Percentiles rank a stretch among this genome's conserved stretches.
Conservation (phyloP, 2,888 invertebrate genomes). For the Formica aserva region DNA sequence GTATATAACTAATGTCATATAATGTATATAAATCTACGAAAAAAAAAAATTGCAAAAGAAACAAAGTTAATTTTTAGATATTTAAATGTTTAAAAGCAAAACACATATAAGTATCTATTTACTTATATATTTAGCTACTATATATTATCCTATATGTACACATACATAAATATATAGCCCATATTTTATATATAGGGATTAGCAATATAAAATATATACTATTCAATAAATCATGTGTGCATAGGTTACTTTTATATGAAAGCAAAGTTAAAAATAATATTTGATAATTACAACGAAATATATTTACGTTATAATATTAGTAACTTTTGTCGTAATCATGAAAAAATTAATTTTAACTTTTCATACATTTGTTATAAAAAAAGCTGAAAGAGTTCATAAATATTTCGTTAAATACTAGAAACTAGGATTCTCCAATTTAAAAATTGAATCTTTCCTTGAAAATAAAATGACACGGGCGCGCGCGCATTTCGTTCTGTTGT, state of each 20-base stretch:
- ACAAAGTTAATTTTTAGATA: not conserved
- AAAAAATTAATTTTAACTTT: not conserved
- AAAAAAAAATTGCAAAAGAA: not conserved
- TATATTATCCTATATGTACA: no score
- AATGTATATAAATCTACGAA: not conserved
- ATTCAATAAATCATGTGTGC: no score
- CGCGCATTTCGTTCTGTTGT: not conserved
- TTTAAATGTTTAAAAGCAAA: not conserved
- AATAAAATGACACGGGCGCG: no score
- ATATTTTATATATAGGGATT: no score
- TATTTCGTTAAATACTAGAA: not conserved
- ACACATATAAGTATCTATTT: not conserved
- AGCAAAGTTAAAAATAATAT: no score
- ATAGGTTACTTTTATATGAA: no score
- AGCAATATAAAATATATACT: no score
- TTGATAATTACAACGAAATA: no score
- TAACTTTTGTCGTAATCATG: not conserved
- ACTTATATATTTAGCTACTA: no score
- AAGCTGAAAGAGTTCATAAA: not conserved
- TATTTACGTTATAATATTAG: not conserved
- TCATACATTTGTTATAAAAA: not conserved
- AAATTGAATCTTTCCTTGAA: no score
- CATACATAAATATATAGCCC: no score
- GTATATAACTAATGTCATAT: not conserved
- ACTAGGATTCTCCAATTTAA: not conserved